Base-by-base conservation (phyloP, 2,888 invertebrate species). In the Netelia virgata region DNA sequence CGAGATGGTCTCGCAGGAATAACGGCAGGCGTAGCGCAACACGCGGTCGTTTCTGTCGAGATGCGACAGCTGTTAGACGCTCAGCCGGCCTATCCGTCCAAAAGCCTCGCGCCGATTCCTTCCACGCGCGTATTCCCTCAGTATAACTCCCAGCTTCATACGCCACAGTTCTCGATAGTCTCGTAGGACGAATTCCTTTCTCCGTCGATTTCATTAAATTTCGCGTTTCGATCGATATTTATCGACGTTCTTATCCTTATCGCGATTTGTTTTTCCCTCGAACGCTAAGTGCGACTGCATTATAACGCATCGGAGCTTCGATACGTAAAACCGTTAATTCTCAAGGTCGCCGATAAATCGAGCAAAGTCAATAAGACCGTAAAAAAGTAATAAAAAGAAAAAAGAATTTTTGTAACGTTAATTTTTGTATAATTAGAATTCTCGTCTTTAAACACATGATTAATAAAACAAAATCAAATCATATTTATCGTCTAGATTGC, bases 21-120 rank as follows among this genome's bases (percentile, higher is more conserved):
- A 92, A 91, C 91, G 90, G 91, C 86, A 82, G 82, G 87, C 86
- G 55, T 59, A 77, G 82, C 76, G 73, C 55, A 80, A 73, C 83
- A 68, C 87, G 79, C 84, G 86, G 84, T 86, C 86, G 84, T 87
- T 84, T 85, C 84, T 87, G 86, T 83, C 81, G 84, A 77, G 84
- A 87, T 86, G 87, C 90, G 89, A 90, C 92, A 91, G 92, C 91
- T 92, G 91, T 89, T 89, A 89, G 91, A 92, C 90, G 92, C 87
- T 89, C 86, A 72, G 23, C 23, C 18, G 75, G 77, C 68, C 79
- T 79, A 85, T 80, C 82, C 82, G 61, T 66, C 77, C 77, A 72
- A 87, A 85, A 87, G 79, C 77, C 68, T 74, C 61, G 73, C 66
- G 70, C 70, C 68, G 11, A 64, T 69, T 75, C 68, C 28, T 36